Evolutionary conservation across 2,888 invertebrate genomes (phyloP), one percentile per base, ranked within the genome.

Genomic region (Octodonta nipae): DNA sequence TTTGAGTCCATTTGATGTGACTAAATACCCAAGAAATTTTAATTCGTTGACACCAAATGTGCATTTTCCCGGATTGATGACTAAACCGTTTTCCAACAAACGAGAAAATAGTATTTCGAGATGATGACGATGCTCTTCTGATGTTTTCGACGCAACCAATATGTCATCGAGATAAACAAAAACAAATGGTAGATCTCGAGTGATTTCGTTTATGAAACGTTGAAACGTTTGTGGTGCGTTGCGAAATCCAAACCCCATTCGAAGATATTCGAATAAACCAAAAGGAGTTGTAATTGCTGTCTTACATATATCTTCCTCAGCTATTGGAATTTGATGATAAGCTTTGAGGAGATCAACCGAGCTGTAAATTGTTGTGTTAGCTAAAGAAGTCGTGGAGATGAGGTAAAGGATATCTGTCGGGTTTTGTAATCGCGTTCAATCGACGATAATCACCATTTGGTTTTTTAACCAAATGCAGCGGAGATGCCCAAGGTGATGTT

Each of bases 171-270:
- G 26, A 29, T 56, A 60, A 0, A 41, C 22, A 32, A 49, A 46
- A 28, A 34, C 36, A 30, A 61, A 53, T 13, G 53, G 52, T 1
- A 53, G 25, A 5, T 36, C 42, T 14, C 42, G 16, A 6, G 45
- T 28, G 4, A 53, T 41, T 5, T 44, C 37, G 28, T 59, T 43
- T 30, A 60, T 52, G 30, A 54, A 54, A 1, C 54, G 37, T 34
- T 57, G 54, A 35, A 60, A 61, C 1, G 53, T 55, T 32, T 55
- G 54, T 1, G 50, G 49, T 1, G 55, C 55, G 31, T 59, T 60
- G 3, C 50, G 37, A 3, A 60, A 36, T 0, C 56, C 57, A 32
- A 52, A 50, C 15, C 45, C 29, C 54, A 57, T 58, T 5, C 29
- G 20, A 0, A 37, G 5, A 28, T 49, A 56, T 33, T 59, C 58